Percentiles rank a stretch among this genome's conserved stretches.
These are phyloP conservation scores for Delichon dasypus DNA, from an alignment of 2,797 vertebrate species.

Conservation along the genomic window DNA sequence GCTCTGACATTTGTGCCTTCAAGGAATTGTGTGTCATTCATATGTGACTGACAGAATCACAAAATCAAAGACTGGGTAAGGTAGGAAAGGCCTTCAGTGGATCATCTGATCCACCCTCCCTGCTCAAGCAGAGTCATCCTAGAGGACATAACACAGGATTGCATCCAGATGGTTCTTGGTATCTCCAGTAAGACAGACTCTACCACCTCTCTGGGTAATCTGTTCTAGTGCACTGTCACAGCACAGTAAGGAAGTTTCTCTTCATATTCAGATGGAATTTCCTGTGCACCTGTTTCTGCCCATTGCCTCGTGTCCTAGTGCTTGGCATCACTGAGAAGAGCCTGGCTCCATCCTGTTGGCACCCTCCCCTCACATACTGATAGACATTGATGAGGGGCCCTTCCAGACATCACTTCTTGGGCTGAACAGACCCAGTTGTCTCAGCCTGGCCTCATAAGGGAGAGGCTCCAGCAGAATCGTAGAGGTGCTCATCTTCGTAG, in stretches of 20 bases:
- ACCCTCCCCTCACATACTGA: not conserved
- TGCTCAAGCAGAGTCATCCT: too few species aligned
- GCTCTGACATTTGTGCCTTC: not conserved
- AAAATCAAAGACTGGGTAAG: not conserved
- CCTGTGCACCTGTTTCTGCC: not conserved
- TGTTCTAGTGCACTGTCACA: rapidly evolving
- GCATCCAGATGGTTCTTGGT: not conserved
- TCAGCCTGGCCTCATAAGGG: not conserved
- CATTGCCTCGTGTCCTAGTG: rapidly evolving
- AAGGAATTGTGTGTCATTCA: not conserved
- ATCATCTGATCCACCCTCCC: not conserved
- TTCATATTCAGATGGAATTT: not conserved
- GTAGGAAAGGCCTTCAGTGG: not conserved
- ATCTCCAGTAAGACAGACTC: not conserved
- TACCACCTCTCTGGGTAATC: too few species aligned
- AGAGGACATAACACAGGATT: not conserved
- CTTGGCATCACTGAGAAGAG: not conserved
- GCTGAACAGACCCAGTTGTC: not conserved
- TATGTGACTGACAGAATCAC: not conserved
- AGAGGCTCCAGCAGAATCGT: not conserved
- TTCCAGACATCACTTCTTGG: not conserved
- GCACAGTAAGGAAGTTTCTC: not conserved
- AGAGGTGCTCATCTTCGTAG: not conserved
- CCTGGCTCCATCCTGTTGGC: not conserved
- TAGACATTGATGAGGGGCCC: not conserved